Conservation (phyloP, 2,113 vertebrate genomes). For the Damaliscus lunatus region DNA sequence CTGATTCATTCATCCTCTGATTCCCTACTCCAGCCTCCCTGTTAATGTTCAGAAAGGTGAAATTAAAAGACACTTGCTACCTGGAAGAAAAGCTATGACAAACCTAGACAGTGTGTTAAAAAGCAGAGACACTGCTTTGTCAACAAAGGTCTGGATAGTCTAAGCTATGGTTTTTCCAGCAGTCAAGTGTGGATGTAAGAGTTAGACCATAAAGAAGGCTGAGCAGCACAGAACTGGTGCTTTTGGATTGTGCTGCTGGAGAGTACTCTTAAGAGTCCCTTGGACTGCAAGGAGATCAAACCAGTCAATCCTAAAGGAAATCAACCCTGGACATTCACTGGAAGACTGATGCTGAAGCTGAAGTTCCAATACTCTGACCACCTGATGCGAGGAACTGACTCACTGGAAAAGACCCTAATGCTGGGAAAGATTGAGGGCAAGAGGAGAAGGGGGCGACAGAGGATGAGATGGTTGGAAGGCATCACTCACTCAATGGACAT, state of each 20-base stretch:
- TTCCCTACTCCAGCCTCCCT: background rate
- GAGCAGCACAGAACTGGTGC: background rate
- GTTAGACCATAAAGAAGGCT: background rate
- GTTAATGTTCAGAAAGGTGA: background rate
- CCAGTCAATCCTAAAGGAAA: background rate
- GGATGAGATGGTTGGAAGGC: background rate
- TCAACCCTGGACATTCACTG: background rate
- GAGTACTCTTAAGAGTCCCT: background rate
- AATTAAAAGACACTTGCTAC: background rate
- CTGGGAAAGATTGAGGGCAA: background rate
- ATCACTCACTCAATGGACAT: background rate
- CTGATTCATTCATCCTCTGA: background rate
- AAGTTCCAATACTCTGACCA: background rate
- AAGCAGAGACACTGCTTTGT: background rate
- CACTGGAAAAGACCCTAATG: background rate
- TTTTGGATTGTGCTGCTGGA: background rate
- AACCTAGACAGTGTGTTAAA: background rate
- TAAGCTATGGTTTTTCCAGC: background rate
- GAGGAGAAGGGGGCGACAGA: background rate
- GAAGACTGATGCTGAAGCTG: background rate
- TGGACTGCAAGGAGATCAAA: background rate
- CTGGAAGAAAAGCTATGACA: background rate
- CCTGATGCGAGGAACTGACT: background rate
- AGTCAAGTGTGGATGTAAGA: background rate
- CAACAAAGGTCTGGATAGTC: background rate